Evolutionary conservation across 2,797 vertebrate species (phyloP), one percentile per base, ranked within the genome.

Genomic region (Rhynchotus rufescens): DNA sequence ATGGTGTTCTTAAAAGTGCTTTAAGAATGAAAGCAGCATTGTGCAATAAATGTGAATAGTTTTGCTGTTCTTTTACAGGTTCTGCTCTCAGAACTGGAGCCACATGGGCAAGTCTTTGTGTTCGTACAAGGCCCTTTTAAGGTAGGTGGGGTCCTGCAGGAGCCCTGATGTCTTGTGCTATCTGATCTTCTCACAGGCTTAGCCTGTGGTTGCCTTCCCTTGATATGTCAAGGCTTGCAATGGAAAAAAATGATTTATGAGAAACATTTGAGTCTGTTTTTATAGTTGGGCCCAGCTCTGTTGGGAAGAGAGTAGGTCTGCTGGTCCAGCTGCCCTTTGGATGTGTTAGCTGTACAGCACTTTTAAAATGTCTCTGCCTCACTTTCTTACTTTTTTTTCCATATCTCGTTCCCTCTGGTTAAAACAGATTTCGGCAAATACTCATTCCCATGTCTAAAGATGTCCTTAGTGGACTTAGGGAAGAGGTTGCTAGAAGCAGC

Each of bases 401-500:
- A 0, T 34, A 22, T 15, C 34, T 42, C 8, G 9, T 44, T 49
- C 38, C 38, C 3, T 4, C 28, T 13, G 28, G 34, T 64, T 66
- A 23, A 74, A 67, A 89, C 77, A 97, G 96, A 67, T 92, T 66
- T 77, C 44, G 19, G 83, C 76, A 52, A 64, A 72, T 17, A 10
- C 77, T 26, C 19, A 65, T 68, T 96, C 94, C 93, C 96, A 93
- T 97, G 96, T 56, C 6, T 77, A 51, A 96, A 98, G 98, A 99
- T 99, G 99, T 99, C 99, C 32, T 86, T 99, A 95, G 98, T 99
- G 97, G 99, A 99, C 94, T 97, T 99, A 64, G 99, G 99, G 91
- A 99, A 99, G 98, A 98, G 98, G 89, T 96, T 99, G 95, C 96
- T 99, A 69, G 99, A 99, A 90, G 99, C 99, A 2, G 99, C 99